phyloP scores from a whole-genome alignment of 2,888 invertebrate genomes.

The Parnassius orleans region DNA sequence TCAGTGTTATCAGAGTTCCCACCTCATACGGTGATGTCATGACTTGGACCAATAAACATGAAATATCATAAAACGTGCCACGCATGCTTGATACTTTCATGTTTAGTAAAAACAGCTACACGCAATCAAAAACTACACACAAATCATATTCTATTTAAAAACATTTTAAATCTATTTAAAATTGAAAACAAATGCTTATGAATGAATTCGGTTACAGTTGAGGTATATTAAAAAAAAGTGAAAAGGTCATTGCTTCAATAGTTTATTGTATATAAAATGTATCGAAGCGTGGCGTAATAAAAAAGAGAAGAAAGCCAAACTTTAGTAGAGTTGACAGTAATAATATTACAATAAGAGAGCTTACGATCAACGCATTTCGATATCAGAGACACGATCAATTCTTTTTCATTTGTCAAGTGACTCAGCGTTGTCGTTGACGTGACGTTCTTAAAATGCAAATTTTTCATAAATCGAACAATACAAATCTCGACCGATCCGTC shows the following conservation, averaged over 20 bases:
- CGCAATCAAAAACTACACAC: constrained; percentile 57
- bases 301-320: constrained; percentile 32
- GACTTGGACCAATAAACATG: constrained; percentile 75
- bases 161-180: constrained; percentile 9
- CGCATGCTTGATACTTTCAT: constrained; percentile 34
- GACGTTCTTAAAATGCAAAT: constrained; percentile 80
- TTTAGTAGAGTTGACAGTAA: constrained; percentile 71
- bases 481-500: constrained; percentile 71
- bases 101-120: constrained; percentile 56
- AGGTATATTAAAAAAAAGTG: background rate
- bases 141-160: constrained; percentile 1
- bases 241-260: background rate
- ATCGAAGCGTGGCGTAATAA: background rate
- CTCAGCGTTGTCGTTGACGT: constrained; percentile 78
- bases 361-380: constrained; percentile 76
- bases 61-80: constrained; percentile 55
- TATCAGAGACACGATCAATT: constrained; percentile 73
- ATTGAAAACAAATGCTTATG: background rate
- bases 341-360: constrained; percentile 73
- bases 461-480: constrained; percentile 76
- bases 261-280: no score
- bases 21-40: constrained; percentile 75
- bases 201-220: background rate
- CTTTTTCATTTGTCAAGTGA: constrained; percentile 77
- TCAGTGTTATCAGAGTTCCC: constrained; percentile 59